These are phyloP conservation scores for Megalopta genalis DNA, from an alignment of 1,140 invertebrate genomes.

Conservation along the genomic window DNA sequence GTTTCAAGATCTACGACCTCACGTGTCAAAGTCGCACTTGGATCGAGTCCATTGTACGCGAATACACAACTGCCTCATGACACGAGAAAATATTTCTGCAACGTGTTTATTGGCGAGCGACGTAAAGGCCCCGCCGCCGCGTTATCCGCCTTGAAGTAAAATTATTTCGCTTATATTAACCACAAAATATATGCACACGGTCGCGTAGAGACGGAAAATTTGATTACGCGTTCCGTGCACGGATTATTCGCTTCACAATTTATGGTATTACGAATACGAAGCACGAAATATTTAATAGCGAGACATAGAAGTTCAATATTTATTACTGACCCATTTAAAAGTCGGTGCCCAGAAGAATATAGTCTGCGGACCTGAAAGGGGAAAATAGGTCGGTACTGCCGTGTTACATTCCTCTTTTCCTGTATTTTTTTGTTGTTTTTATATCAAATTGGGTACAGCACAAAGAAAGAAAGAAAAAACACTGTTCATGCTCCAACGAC, in stretches of 20 bases:
- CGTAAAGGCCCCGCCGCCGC: slow-evolving; percentile 22
- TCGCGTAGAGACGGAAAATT: background rate
- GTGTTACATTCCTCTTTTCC: slow-evolving; percentile 12
- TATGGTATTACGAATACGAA: background rate
- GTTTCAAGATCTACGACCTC: background rate
- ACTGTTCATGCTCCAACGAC: background rate
- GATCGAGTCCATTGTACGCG: slow-evolving; percentile 14
- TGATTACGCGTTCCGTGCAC: background rate
- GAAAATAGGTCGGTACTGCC: slow-evolving; percentile 27
- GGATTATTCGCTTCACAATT: background rate
- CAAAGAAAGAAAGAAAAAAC: background rate
- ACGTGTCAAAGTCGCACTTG: slow-evolving; percentile 11
- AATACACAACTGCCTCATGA: background rate
- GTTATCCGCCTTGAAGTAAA: slow-evolving; percentile 8
- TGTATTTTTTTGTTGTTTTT: background rate
- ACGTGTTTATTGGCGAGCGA: slow-evolving; percentile 28
- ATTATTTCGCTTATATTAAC: slow-evolving; percentile 6
- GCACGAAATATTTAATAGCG: background rate
- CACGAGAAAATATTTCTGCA: slow-evolving; percentile 44
- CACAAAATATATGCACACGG: too few species aligned
- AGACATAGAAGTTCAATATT: slow-evolving; percentile 15
- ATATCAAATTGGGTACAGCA: background rate
- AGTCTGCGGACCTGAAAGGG: slow-evolving; percentile 92
- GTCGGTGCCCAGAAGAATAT: slow-evolving; percentile 97
- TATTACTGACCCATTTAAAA: slow-evolving; percentile 94